Percentiles rank a stretch among this genome's conserved stretches.
Evolutionary conservation across 2,888 invertebrate species (phyloP).

Genomic region (Conomelus anceps): DNA sequence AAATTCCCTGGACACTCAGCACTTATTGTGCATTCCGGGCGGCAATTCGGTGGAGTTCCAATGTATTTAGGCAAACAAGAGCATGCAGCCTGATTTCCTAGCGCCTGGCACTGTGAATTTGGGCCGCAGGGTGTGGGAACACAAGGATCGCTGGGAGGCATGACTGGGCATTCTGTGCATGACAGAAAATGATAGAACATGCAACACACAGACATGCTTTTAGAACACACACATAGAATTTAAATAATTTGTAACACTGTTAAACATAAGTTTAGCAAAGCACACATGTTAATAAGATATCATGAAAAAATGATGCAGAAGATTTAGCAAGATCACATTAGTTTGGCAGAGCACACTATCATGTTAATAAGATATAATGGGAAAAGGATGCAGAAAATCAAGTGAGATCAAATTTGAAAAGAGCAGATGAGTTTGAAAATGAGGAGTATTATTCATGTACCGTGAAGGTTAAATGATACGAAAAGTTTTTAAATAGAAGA

Average conservation of each 20-base stretch:
- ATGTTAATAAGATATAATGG: neutral
- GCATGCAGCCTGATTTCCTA: conserved; percentile 37
- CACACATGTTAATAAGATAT: neutral
- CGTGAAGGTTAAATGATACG: no score
- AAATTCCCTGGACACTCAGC: conserved; percentile 48
- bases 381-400: no score
- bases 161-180: conserved; percentile 24
- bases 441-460: no score
- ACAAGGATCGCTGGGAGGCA: conserved; percentile 49
- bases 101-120: conserved; percentile 51
- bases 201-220: neutral
- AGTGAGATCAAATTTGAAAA: no score
- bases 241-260: neutral
- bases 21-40: conserved; percentile 44
- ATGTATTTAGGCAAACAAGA: conserved; percentile 39
- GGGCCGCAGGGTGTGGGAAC: conserved; percentile 67
- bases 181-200: conserved; percentile 22
- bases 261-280: neutral
- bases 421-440: no score
- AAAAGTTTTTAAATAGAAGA: no score
- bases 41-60: conserved; percentile 40
- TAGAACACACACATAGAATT: neutral
- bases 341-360: neutral
- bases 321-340: neutral
- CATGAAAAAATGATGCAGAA: no score